Base-by-base conservation (phyloP, 2,113 vertebrate genomes). In the Gadus macrocephalus region DNA sequence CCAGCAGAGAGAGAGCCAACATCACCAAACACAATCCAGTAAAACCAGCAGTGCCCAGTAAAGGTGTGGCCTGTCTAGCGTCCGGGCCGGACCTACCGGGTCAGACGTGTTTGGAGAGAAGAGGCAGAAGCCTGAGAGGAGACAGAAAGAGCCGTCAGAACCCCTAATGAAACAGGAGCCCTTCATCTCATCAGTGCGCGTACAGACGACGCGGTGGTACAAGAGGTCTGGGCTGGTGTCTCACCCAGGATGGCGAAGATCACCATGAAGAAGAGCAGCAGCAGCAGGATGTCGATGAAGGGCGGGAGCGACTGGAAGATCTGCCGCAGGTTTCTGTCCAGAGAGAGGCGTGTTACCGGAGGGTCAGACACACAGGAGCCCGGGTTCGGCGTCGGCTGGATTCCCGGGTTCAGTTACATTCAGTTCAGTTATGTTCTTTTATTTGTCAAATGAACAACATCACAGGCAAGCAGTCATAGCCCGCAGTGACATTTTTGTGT, bases 251-350 rank as follows among this genome's bases (percentile, higher is more conserved):
- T 95, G 75, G 96, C 95, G 82, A 99, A 99, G 79, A 99, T 97
- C 83, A 96, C 90, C 97, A 99, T 99, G 92, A 99, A 99, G 94
- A 98, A 98, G 70, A 98, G 93, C 70, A 99, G 89, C 35, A 99
- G 92, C 3, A 98, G 90, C 22, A 99, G 95, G 78, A 99, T 99
- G 86, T 99, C 97, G 82, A 98, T 96, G 83, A 99, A 98, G 14
- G 97, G 95, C 1, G 96, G 97, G 67, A 99, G 93, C 1, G 97
- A 99, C 91, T 99, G 97, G 90, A 99, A 98, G 85, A 99, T 98
- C 92, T 99, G 97, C 56, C 97, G 94, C 78, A 99, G 87, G 86
- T 98, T 99, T 87, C 96, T 99, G 88, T 79, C 80, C 80, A 74
- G 80, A 19, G 3, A 82, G 65, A 63, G 60, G 74, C 65, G 75